A percentile compares a stretch with the other conserved stretches of the same genome.
These are phyloP conservation scores for Phalacrocorax brasilianus DNA, from an alignment of 2,113 vertebrate species.

Conservation along the genomic window DNA sequence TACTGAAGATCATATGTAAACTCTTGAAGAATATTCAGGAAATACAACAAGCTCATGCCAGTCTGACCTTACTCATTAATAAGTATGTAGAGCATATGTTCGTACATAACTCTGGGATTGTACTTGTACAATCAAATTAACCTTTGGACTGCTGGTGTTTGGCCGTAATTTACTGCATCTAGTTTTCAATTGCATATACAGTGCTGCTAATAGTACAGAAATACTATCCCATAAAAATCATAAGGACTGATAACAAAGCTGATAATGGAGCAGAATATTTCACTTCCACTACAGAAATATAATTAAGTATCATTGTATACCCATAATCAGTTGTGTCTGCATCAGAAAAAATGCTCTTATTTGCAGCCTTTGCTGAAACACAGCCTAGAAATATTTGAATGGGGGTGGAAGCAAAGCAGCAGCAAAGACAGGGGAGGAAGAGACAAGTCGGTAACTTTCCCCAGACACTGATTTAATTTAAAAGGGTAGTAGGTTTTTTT, in stretches of 20 bases:
- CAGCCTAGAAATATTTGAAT: background rate
- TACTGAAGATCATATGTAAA: constrained; percentile 55
- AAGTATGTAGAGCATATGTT: background rate
- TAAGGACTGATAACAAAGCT: background rate
- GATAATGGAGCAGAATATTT: background rate
- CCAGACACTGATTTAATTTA: constrained; percentile 32
- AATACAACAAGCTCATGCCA: constrained; percentile 17
- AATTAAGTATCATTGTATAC: background rate
- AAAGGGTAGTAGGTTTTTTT: constrained; percentile 5
- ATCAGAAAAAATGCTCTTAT: background rate
- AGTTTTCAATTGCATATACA: background rate
- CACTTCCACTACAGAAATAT: background rate
- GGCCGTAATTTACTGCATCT: background rate
- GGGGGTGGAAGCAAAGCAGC: background rate
- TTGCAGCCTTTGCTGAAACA: background rate
- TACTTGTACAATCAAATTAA: constrained; percentile 24
- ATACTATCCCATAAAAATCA: background rate
- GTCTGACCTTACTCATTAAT: constrained; percentile 31
- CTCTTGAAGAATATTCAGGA: constrained; percentile 44
- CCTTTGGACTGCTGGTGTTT: background rate
- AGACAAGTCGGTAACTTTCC: background rate
- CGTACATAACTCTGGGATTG: background rate
- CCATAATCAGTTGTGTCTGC: background rate
- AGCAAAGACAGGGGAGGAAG: background rate
- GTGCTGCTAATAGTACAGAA: background rate